phyloP scores from a whole-genome alignment of 2,888 invertebrate genomes.

The Oegoconia quadripuncta region DNA sequence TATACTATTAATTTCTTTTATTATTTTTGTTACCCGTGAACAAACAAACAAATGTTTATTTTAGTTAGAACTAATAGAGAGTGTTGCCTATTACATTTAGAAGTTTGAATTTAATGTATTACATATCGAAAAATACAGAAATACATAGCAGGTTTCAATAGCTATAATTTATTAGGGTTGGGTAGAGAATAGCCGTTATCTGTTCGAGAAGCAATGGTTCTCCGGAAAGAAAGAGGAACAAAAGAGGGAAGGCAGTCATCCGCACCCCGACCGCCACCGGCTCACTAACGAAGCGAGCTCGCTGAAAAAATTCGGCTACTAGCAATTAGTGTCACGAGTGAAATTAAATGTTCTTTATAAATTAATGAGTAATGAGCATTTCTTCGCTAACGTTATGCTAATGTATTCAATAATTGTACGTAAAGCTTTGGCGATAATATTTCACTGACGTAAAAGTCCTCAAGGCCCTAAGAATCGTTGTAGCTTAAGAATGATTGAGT shows the following conservation, averaged over 20 bases:
- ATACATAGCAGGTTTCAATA: conserved; percentile 15
- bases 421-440: too few species aligned
- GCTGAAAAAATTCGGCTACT: conserved; percentile 6
- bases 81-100: too few species aligned
- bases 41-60: too few species aligned
- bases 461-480: too few species aligned
- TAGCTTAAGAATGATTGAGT: too few species aligned
- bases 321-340: conserved; percentile 8
- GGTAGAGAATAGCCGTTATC: conserved; percentile 35
- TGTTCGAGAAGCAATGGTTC: conserved; percentile 30
- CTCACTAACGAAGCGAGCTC: conserved; percentile 26
- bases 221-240: conserved; percentile 35
- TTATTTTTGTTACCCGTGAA: too few species aligned
- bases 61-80: too few species aligned
- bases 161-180: conserved; percentile 40
- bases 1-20: too few species aligned
- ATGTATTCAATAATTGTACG: too few species aligned
- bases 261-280: conserved; percentile 11
- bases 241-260: conserved; percentile 30
- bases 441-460: too few species aligned
- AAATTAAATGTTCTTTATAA: conserved; percentile 2
- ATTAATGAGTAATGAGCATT: too few species aligned
- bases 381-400: too few species aligned
- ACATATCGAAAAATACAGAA: conserved; percentile 3
- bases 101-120: conserved; percentile 5